phyloP scores from a whole-genome alignment of 1,140 invertebrate genomes.

The Venturia canescens region DNA sequence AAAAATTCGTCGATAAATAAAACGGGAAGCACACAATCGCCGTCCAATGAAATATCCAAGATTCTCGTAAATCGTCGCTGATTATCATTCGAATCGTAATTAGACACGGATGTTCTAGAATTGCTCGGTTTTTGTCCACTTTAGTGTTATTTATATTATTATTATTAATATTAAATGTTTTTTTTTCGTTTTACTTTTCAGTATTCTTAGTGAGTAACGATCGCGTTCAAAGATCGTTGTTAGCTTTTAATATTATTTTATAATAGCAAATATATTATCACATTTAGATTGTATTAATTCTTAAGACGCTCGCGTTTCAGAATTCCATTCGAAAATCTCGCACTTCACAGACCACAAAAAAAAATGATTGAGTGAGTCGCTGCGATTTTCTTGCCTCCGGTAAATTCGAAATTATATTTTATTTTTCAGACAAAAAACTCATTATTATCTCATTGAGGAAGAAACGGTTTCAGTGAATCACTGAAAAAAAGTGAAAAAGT shows the following conservation, averaged over 20 bases:
- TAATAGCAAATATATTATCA: slow-evolving; percentile 77
- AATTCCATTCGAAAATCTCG: slow-evolving; percentile 43
- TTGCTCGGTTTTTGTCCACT: slow-evolving; percentile 46
- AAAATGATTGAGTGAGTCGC: slow-evolving; percentile 44
- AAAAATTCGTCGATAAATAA: no score
- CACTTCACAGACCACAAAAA: slow-evolving; percentile 46
- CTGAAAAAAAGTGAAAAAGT: no score
- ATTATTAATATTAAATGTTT: no score
- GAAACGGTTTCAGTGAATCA: no score
- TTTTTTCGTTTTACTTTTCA: neutral
- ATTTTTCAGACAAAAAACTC: no score
- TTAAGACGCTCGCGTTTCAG: slow-evolving; percentile 63
- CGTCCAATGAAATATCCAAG: no score
- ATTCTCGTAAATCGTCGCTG: no score
- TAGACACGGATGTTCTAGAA: slow-evolving; percentile 24
- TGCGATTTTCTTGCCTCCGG: neutral
- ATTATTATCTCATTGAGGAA: no score
- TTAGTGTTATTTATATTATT: neutral
- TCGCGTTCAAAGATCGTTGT: slow-evolving; percentile 26
- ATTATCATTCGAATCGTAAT: no score
- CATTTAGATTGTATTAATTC: slow-evolving; percentile 78
- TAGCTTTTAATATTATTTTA: slow-evolving; percentile 63
- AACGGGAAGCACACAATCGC: no score
- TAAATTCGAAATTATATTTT: no score
- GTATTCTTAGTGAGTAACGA: slow-evolving; percentile 54